Base-by-base conservation (phyloP, 2,888 invertebrate genomes). In the Trissolcus brochymenae region DNA sequence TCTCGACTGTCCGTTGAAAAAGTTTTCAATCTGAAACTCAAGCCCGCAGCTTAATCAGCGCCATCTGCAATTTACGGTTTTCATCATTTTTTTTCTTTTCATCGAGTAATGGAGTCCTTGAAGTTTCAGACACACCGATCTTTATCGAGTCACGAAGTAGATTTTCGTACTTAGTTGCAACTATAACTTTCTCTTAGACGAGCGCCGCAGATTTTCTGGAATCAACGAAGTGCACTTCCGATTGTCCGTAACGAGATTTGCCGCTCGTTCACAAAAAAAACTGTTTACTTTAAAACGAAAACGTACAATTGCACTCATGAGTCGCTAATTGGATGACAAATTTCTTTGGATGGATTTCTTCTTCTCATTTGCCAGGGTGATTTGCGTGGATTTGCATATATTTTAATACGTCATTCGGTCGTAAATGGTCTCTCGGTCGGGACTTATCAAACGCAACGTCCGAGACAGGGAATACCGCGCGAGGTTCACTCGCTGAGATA, bases 401-500 rank as follows among this genome's bases (percentile, higher is more conserved):
- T 25, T n/a, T 16, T 21, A 25, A 65, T 9, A 11, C 16, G 40
- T 7, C 56, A 29, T 50, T 43, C 55, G 56, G 61, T 35, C 35
- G 7, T 7, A 35, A 35, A 35, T 35, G 35, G 35, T 61, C 53
- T 56, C 41, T 74, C 59, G 59, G 14, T 51, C 16, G 16, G 17
- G 65, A 40, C 56, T 70, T 76, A 75, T 67, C 75, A 74, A 66
- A 60, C 71, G 80, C 74, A 83, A 81, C 76, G 78, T 79, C 80
- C 80, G 81, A 78, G 81, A 80, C 79, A 81, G 80, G 82, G 83
- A 82, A 83, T 84, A 83, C 80, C 71, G 67, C 73, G 78, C 67
- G 81, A 76, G 46, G n/a, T 11, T 46, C 46, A 16, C 79, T 78
- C 80, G 80, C 82, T 79, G 81, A 83, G 83, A 83, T 84, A 83